Evolutionary conservation across 2,888 invertebrate species (phyloP).

Genomic region (Deladenus siricidicola): DNA sequence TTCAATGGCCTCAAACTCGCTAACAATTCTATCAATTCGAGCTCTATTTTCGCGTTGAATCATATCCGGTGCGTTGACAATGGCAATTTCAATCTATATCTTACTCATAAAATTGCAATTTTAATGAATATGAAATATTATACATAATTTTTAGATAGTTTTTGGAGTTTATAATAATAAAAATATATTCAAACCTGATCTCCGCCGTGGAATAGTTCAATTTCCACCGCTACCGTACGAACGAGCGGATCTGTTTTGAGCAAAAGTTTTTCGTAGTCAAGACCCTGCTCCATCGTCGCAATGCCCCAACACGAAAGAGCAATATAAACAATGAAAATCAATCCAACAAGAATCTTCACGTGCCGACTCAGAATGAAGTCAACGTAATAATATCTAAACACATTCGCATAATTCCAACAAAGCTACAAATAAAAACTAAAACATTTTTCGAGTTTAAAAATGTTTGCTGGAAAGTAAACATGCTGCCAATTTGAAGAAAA

Average conservation of each 20-base stretch:
- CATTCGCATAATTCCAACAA: not conserved
- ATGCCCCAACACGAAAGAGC: slow-evolving; percentile 68
- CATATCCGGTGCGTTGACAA: slow-evolving; percentile 46
- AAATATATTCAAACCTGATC: slow-evolving; percentile 37
- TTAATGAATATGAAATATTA: not conserved
- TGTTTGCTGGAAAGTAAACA: no score
- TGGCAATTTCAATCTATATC: slow-evolving; percentile 45
- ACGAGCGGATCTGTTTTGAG: slow-evolving; percentile 46
- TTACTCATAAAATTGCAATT: not conserved
- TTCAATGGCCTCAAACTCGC: slow-evolving; percentile 44
- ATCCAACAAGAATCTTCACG: slow-evolving; percentile 61
- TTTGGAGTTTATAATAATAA: not conserved
- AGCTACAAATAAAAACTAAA: not conserved
- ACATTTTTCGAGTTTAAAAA: not conserved
- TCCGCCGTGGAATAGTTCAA: slow-evolving; percentile 51
- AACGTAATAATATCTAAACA: slow-evolving; percentile 46
- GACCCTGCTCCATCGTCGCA: slow-evolving; percentile 58
- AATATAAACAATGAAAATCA: slow-evolving; percentile 70
- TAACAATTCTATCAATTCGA: slow-evolving; percentile 36
- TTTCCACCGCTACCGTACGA: slow-evolving; percentile 42
- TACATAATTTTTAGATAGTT: not conserved
- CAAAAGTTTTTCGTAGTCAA: slow-evolving; percentile 51
- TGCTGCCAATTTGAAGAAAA: not conserved
- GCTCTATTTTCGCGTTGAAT: slow-evolving; percentile 37
- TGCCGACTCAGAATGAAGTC: slow-evolving; percentile 44